Evolutionary conservation across 2,888 invertebrate species (phyloP).

Genomic region (Lasioglossum leucozonium): DNA sequence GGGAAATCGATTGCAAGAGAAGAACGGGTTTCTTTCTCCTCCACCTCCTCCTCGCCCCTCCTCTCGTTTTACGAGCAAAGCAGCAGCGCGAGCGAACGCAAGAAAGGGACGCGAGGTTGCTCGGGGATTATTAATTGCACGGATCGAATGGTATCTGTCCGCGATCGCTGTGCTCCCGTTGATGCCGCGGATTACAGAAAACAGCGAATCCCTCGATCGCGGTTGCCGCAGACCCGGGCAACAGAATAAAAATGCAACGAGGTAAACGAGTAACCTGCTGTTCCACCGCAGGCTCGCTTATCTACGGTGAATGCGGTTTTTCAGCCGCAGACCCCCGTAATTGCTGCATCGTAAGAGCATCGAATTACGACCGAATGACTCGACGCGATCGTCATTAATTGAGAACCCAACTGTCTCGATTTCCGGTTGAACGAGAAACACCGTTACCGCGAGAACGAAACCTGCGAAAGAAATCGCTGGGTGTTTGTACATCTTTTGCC

Average conservation of each 20-base stretch:
- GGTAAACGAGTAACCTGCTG: conserved; percentile 44
- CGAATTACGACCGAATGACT: conserved; percentile 41
- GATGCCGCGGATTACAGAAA: conserved; percentile 11
- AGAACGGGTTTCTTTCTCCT: neutral
- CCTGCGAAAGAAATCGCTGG: neutral
- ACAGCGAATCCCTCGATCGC: conserved; percentile 9
- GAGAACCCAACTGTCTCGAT: conserved; percentile 23
- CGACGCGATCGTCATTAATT: conserved; percentile 33
- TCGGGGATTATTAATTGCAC: conserved; percentile 24
- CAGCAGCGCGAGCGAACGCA: no score
- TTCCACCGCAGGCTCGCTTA: conserved; percentile 45
- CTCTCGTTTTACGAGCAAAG: neutral
- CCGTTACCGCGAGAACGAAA: conserved; percentile 12
- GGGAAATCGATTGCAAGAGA: neutral
- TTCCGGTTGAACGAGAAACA: conserved; percentile 2
- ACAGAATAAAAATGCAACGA: conserved; percentile 33
- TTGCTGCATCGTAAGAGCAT: conserved; percentile 44
- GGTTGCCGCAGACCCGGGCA: neutral
- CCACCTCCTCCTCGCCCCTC: no score
- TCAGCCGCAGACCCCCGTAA: conserved; percentile 38
- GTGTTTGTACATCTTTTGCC: neutral
- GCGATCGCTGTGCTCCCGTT: neutral
- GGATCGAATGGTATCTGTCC: neutral
- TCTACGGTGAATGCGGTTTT: conserved; percentile 44
- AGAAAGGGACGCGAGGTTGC: neutral